Base-by-base conservation (phyloP, 2,797 vertebrate species). In the Neostethus bicornis region DNA sequence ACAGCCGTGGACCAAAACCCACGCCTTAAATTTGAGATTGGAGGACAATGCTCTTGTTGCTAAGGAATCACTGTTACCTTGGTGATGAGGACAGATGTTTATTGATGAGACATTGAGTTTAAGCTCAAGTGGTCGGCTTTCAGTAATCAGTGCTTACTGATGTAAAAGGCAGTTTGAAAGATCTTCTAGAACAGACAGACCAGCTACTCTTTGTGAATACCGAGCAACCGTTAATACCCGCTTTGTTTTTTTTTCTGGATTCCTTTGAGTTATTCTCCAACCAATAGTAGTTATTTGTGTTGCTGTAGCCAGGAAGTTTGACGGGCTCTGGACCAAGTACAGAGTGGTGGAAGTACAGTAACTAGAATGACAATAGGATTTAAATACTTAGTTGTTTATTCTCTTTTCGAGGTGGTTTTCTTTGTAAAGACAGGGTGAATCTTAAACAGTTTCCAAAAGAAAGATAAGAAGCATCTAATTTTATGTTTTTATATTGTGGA, bases 41-140 rank as follows among this genome's bases (percentile, higher is more conserved):
- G 67, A 75, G 69, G 73, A 79, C 43, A 68, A 65, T 73, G 76
- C 75, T 75, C 70, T 38, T 75, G 87, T 90, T 90, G 85, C 87
- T 87, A 83, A 87, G 86, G 77, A 80, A 78, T 85, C 79, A 74
- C 83, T 82, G 87, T 89, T 89, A 80, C 86, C 85, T 63, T 73
- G 87, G 86, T 81, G 83, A 89, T 71, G 67, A 69, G 39, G 28
- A 66, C 77, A 66, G 61, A 43, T 75, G 53, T 73, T 83, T 54
- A 69, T 70, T 52, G 48, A 76, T 87, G 85, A 87, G 67, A 90
- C 85, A 87, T 78, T 64, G 66, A 60, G 70, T 81, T 80, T 78
- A 64, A 79, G 79, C 45, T 56, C 1, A 7, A 44, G 44, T 42
- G 50, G 72, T 80, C 78, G 71, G 37, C 66, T 61, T 74, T 61